Percentiles rank a stretch among this genome's conserved stretches.
Evolutionary conservation across 1,140 invertebrate species (phyloP).

Genomic region (Diuraphis noxia): DNA sequence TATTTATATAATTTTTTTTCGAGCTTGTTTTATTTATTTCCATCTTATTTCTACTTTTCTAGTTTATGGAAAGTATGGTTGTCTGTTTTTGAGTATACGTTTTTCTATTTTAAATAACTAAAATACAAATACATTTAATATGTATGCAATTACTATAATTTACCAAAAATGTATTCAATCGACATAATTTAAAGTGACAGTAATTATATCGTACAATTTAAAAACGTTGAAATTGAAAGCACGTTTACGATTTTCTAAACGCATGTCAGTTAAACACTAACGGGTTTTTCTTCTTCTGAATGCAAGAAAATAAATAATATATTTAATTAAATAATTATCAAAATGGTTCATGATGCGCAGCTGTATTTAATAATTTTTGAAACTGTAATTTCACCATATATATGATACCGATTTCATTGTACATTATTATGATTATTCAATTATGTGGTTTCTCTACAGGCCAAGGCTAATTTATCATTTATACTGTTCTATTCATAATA

Average conservation of each 20-base stretch:
- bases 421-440: not conserved
- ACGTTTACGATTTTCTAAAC: not conserved
- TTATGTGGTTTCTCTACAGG: not conserved
- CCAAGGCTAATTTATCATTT: conserved; percentile 23
- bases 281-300: not conserved
- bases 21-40: not conserved
- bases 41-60: not conserved
- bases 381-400: conserved; percentile 18
- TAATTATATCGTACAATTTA: not conserved
- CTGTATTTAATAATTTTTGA: not conserved
- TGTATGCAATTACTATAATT: too few relatives aligned
- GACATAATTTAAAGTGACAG: not conserved
- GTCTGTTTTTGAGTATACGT: not conserved
- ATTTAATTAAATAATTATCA: not conserved
- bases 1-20: not conserved
- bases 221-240: not conserved
- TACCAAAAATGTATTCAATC: not conserved
- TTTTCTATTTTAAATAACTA: not conserved
- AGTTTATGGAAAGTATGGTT: not conserved
- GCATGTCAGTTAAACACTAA: not conserved
- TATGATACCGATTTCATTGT: not conserved
- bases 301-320: not conserved
- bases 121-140: not conserved
- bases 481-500: not conserved
- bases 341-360: not conserved